These are phyloP conservation scores for Netelia fuscicornis DNA, from an alignment of 2,888 invertebrate genomes.

Conservation along the genomic window DNA sequence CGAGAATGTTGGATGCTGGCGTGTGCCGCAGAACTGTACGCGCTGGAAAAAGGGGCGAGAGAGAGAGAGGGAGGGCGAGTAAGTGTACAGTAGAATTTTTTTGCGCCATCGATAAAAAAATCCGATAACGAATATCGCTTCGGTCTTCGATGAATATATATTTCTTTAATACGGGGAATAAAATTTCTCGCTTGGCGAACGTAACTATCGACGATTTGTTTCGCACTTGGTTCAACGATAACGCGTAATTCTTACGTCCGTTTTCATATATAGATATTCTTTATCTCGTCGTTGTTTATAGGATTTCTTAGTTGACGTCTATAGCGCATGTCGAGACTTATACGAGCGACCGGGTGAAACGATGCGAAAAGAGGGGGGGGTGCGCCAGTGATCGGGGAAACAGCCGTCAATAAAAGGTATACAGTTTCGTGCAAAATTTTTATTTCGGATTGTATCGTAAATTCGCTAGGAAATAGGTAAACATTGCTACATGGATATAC, in stretches of 20 bases:
- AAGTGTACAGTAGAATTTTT: constrained; percentile 62
- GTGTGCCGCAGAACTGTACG: constrained; percentile 26
- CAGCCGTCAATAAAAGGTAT: constrained; percentile 42
- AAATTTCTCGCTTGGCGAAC: too few species aligned
- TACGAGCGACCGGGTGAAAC: constrained; percentile 9
- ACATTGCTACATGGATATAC: background rate
- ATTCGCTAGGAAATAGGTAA: constrained; percentile 25
- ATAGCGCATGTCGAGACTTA: constrained; percentile 1
- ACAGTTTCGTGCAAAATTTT: constrained; percentile 44
- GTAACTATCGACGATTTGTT: background rate
- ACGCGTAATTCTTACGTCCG: background rate
- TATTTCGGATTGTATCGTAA: constrained; percentile 54
- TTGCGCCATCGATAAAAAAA: too few species aligned
- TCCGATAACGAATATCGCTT: too few species aligned
- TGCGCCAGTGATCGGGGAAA: background rate
- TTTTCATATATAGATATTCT: background rate
- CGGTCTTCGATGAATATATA: too few species aligned
- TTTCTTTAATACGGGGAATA: too few species aligned
- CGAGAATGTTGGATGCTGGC: constrained; percentile 36
- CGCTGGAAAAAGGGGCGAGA: constrained; percentile 4
- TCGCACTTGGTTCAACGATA: background rate
- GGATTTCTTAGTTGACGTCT: constrained; percentile 32
- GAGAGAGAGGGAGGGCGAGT: constrained; percentile 59
- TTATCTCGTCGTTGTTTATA: constrained; percentile 8
- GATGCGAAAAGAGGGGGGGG: background rate